These are phyloP conservation scores for Formica aserva DNA, from an alignment of 2,888 invertebrate species.

Conservation along the genomic window DNA sequence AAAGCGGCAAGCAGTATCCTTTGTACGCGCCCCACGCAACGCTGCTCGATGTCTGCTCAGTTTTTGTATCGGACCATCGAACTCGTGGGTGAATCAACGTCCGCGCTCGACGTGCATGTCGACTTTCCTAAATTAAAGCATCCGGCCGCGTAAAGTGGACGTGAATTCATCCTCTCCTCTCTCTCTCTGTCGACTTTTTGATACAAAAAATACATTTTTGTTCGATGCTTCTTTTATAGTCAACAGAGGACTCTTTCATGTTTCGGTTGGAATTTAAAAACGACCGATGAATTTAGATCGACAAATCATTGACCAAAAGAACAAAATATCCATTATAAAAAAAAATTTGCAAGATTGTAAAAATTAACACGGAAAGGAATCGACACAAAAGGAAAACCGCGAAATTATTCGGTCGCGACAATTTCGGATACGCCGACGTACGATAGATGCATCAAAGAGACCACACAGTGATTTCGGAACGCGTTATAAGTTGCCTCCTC, in stretches of 20 bases:
- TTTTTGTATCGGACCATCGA: conserved; percentile 66
- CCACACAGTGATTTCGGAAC: conserved; percentile 31
- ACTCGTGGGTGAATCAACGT: conserved; percentile 72
- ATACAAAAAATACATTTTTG: conserved; percentile 57
- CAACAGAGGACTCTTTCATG: conserved; percentile 8
- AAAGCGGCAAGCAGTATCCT: conserved; percentile 68
- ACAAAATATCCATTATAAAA: not conserved
- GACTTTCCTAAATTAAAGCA: conserved; percentile 74
- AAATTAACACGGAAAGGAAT: not conserved
- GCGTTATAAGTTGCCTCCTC: conserved; percentile 57
- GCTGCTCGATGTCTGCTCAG: conserved; percentile 66
- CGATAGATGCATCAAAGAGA: conserved; percentile 35
- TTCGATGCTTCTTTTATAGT: conserved; percentile 21
- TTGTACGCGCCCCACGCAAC: conserved; percentile 67
- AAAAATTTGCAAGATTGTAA: not conserved
- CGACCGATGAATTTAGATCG: not conserved
- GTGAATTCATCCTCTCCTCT: conserved; percentile 25
- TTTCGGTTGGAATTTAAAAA: conserved; percentile 36
- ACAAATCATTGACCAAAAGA: not conserved
- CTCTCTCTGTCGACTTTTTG: conserved; percentile 52
- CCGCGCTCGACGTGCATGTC: conserved; percentile 66
- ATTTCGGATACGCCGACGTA: not conserved
- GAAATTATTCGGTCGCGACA: conserved; percentile 27
- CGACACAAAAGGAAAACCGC: not conserved
- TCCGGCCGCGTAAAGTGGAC: conserved; percentile 36